These are phyloP conservation scores for Neodiprion virginianus DNA, from an alignment of 1,140 invertebrate species.

Conservation along the genomic window DNA sequence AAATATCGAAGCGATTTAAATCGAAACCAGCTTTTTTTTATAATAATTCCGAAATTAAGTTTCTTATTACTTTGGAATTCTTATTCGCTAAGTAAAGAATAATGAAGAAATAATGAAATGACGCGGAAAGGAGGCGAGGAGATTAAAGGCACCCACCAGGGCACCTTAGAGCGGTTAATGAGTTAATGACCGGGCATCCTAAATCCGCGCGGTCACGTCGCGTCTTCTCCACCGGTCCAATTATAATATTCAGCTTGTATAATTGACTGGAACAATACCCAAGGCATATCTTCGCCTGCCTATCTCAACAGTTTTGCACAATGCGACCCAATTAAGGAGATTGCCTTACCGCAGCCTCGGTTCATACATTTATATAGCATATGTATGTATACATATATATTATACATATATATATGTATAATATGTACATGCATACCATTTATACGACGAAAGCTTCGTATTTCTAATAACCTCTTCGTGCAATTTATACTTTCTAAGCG, in stretches of 20 bases:
- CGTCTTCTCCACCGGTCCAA: background rate
- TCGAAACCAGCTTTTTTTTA: too few relatives aligned
- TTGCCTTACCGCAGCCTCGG: background rate
- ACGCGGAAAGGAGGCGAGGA: background rate
- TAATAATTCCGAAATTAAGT: too few relatives aligned
- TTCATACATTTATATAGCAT: too few relatives aligned
- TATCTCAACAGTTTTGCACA: background rate
- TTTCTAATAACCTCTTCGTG: too few relatives aligned
- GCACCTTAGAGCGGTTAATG: background rate
- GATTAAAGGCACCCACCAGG: background rate
- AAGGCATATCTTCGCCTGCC: background rate
- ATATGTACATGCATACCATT: too few relatives aligned
- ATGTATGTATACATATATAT: accelerated
- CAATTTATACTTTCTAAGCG: too few relatives aligned
- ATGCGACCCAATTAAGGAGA: slow-evolving; percentile 5
- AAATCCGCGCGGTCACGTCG: background rate
- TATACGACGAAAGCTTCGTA: too few relatives aligned
- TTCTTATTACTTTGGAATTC: background rate
- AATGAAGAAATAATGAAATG: background rate
- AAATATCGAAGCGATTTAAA: too few relatives aligned
- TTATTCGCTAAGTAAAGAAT: background rate
- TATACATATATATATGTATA: too few relatives aligned
- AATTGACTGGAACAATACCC: slow-evolving; percentile 7
- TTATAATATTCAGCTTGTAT: background rate
- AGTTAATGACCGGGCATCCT: background rate